Evolutionary conservation across 2,888 invertebrate genomes (phyloP), one percentile per base, ranked within the genome.

Genomic region (Cenopis cana): DNA sequence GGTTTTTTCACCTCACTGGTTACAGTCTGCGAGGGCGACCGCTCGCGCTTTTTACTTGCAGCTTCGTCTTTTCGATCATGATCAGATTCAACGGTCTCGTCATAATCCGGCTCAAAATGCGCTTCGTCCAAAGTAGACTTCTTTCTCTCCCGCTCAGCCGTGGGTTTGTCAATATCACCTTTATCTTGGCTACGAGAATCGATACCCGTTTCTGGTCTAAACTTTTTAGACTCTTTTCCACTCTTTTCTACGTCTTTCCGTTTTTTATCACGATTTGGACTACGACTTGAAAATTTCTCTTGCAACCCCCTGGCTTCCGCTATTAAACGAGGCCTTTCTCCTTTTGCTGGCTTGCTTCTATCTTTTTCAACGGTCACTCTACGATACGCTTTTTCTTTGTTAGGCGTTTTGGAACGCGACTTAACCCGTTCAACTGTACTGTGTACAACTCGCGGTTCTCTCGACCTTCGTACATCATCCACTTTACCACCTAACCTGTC

Each of bases 401-500:
- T 93, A 20, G 94, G 94, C 54, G 94, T 94, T 85, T 92, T 93
- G 10, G 94, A 94, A 71, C 92, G 85, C 1, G 94, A 91, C 78
- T 94, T 95, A 0, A 94, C 93, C 17, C 94, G 88, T 76, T 94
- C 94, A 29, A 94, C 89, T 18, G 94, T 94, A 78, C 94, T 94
- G 64, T 94, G 95, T 11, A 94, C 89, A 17, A 94, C 83, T 56
- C 92, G 86, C 10, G 94, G 89, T 71, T 96, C 95, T 79, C 94
- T 89, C 38, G 88, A 84, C 76, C 91, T 88, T 59, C 94, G 92
- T 12, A 91, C 78, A 75, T 95, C 95, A 73, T 96, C 96, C 0
- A 97, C 94, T 89, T 96, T 96, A 0, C 96, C 96, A 0, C 97
- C 97, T 4, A 97, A 91, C 56, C 97, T 94, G 75, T 97, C 97